A percentile compares a stretch with the other conserved stretches of the same genome.
phyloP scores from a whole-genome alignment of 2,888 invertebrate genomes.

The Drosophila affinis region DNA sequence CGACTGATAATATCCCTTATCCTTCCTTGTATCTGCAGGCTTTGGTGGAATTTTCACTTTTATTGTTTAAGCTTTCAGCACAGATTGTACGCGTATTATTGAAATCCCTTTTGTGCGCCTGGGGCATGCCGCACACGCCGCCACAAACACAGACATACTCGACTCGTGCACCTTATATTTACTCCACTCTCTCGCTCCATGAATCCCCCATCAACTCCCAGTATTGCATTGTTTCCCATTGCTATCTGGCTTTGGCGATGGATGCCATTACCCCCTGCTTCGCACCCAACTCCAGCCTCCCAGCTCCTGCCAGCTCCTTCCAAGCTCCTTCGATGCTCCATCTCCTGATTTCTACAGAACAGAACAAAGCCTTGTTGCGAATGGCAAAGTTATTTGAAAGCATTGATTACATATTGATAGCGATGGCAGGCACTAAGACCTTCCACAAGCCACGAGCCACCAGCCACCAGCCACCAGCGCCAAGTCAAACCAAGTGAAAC shows the following conservation, averaged over 20 bases:
- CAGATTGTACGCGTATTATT: constrained; percentile 75
- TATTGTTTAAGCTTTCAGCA: constrained; percentile 79
- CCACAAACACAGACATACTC: constrained; percentile 2
- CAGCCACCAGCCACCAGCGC: constrained; percentile 4
- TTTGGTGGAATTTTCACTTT: constrained; percentile 73
- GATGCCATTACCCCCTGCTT: constrained; percentile 47
- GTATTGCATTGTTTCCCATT: constrained; percentile 49
- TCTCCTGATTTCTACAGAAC: constrained; percentile 63
- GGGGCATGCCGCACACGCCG: constrained; percentile 42
- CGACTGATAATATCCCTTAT: constrained; percentile 66
- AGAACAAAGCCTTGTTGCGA: constrained; percentile 71
- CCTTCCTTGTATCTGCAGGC: constrained; percentile 41
- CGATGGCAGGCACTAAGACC: constrained; percentile 23
- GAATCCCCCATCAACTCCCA: constrained; percentile 36
- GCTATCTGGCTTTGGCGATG: constrained; percentile 37
- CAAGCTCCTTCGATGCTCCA: constrained; percentile 8
- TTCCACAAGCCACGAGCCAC: neutral
- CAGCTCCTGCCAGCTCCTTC: neutral
- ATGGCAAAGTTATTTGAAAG: constrained; percentile 70
- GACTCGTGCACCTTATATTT: neutral
- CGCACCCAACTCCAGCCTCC: constrained; percentile 3
- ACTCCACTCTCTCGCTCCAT: constrained; percentile 24
- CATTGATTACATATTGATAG: constrained; percentile 71
- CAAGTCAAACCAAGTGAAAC: constrained; percentile 37
- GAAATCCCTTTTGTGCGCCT: constrained; percentile 72